Base-by-base conservation (phyloP, 2,113 vertebrate genomes). In the Leucoraja erinaceus region DNA sequence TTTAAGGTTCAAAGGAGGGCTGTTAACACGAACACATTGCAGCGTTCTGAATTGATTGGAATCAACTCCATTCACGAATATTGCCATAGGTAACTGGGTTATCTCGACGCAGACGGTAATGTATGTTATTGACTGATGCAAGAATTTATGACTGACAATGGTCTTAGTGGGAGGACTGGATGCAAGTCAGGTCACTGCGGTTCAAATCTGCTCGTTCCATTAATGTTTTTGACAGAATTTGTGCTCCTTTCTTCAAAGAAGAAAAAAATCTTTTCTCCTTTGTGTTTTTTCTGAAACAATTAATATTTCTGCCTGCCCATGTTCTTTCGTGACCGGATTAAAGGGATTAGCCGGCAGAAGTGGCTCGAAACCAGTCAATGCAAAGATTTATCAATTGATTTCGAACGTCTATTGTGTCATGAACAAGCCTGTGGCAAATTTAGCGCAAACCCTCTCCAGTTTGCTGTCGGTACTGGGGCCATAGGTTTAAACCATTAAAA, bases 1-100 rank as follows among this genome's bases (percentile, higher is more conserved):
- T 96, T 96, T 95, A 95, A 96, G 38, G 31, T 88, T 91, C 54
- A 68, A 54, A 91, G 59, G 66, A 72, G 90, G 72, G 72, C 68
- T 91, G 66, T 91, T 91, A 91, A 91, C 90, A 91, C 38, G 12
- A 54, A 66, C 68, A 74, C 47, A 91, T 74, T 70, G 90, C 90
- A 74, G 68, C 72, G 66, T 22, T 91, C 66, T 91, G 90, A 66
- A 91, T 72, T 91, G 88, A 91, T 91, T 72, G 68, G 38, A 91
- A 91, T 72, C 90, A 74, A 54, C 90, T 91, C 63, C 70, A 54
- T 72, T 38, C 38, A 54, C 72, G 54, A 33, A 74, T 33, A 91
- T 91, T 91, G 72, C 90, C 68, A 54, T 91, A 91, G 33, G 31
- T 91, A 91, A 74, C 68, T 91, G 90, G 66, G 90, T 74, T 91